phyloP scores from a whole-genome alignment of 2,888 invertebrate genomes.

The Thumatha senex region DNA sequence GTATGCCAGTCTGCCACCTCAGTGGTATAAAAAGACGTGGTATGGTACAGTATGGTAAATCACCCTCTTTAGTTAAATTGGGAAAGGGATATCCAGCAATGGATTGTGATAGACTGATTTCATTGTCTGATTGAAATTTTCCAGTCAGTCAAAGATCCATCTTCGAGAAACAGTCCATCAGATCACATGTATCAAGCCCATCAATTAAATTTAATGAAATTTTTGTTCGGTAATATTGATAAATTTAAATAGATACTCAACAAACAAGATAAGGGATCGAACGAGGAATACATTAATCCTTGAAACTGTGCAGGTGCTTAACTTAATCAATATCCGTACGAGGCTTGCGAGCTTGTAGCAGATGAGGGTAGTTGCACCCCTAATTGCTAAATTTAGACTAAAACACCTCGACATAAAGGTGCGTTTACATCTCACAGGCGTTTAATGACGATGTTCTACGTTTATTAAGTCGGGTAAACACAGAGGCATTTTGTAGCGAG shows the following conservation, averaged over 20 bases:
- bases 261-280: conserved; percentile 18
- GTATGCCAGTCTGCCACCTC: too few relatives aligned
- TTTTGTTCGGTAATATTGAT: not conserved
- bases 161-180: too few relatives aligned
- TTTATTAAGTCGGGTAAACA: conserved; percentile 70
- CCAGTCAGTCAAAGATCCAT: too few relatives aligned
- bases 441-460: conserved; percentile 74
- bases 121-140: too few relatives aligned
- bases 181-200: too few relatives aligned
- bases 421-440: conserved; percentile 59
- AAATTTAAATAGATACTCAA: conserved; percentile 2
- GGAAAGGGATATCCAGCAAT: too few relatives aligned
- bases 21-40: too few relatives aligned
- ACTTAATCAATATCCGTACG: conserved; percentile 53
- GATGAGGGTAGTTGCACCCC: conserved; percentile 49
- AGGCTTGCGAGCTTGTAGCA: conserved; percentile 11
- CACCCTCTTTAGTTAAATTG: too few relatives aligned
- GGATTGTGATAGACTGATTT: too few relatives aligned
- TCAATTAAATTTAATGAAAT: too few relatives aligned
- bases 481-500: conserved; percentile 67
- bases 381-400: conserved; percentile 67
- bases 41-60: too few relatives aligned
- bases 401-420: conserved; percentile 39
- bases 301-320: conserved; percentile 36
- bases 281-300: conserved; percentile 33